A percentile compares a stretch with the other conserved stretches of the same genome.
Conservation (phyloP, 2,888 invertebrate genomes). For the Eilema sororculum region DNA sequence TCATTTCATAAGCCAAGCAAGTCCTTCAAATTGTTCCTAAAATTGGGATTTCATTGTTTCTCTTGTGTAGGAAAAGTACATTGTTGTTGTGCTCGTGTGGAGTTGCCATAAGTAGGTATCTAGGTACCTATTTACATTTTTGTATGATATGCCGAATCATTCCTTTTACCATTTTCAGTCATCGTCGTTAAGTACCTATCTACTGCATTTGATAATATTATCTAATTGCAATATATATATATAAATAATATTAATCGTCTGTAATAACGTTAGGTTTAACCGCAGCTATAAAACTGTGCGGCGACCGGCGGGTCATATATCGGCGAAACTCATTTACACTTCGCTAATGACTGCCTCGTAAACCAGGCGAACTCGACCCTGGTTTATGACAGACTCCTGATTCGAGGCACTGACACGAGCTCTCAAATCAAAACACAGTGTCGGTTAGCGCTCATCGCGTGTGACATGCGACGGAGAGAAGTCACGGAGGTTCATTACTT, state of each 20-base stretch:
- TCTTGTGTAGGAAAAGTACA: not conserved
- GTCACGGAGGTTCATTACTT: slow-evolving; percentile 61
- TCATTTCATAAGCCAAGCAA: not conserved
- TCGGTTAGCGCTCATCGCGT: slow-evolving; percentile 40
- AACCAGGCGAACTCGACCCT: no score
- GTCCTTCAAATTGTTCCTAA: not conserved
- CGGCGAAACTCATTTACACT: not conserved
- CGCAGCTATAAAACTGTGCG: not conserved
- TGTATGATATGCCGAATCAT: no score
- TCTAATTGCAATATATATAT: no score
- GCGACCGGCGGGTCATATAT: not conserved
- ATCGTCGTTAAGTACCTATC: not conserved
- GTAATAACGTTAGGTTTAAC: not conserved
- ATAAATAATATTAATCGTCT: not conserved
- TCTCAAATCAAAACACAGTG: slow-evolving; percentile 3
- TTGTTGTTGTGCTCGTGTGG: not conserved
- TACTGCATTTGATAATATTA: no score
- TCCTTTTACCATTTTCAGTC: not conserved
- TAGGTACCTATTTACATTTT: not conserved
- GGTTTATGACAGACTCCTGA: not conserved
- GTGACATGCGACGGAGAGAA: slow-evolving; percentile 45
- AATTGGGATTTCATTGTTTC: not conserved
- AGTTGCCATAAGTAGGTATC: not conserved
- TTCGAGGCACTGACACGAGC: not conserved
- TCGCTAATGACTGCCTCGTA: not conserved